These are phyloP conservation scores for Astropecten irregularis DNA, from an alignment of 53 echinoderm and acorn worm species.

Conservation along the genomic window DNA sequence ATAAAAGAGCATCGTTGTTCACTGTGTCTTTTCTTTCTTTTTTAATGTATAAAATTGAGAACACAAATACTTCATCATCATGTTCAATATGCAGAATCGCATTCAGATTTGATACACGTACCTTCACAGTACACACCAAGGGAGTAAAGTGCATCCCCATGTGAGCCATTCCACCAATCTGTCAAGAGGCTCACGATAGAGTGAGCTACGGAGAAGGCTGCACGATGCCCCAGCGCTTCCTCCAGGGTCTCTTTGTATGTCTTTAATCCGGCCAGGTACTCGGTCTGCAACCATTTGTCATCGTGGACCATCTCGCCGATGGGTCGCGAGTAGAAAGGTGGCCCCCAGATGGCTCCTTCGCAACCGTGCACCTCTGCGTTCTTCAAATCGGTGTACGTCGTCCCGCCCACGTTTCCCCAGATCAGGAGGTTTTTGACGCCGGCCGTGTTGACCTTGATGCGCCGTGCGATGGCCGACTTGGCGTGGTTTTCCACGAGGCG, in stretches of 20 bases:
- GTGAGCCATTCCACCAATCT: constrained; percentile 87
- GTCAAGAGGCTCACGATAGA: constrained; percentile 74
- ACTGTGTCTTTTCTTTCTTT: too few relatives aligned
- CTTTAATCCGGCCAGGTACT: constrained; percentile 74
- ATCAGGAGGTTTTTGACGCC: constrained; percentile 80
- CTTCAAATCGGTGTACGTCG: constrained; percentile 71
- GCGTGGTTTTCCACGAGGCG: constrained; percentile 87
- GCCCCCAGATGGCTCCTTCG: constrained; percentile 98
- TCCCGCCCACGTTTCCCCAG: constrained; percentile 93
- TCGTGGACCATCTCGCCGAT: constrained; percentile 93
- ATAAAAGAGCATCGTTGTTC: too few relatives aligned
- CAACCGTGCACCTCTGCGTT: constrained; percentile 81
- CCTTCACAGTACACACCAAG: constrained; percentile 93
- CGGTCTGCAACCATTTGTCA: constrained; percentile 94
- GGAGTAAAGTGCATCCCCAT: constrained; percentile 72
- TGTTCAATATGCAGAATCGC: too few relatives aligned
- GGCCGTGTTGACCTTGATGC: constrained; percentile 86
- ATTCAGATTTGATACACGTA: too few relatives aligned
- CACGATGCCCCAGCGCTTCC: constrained; percentile 65
- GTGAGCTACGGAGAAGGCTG: constrained; percentile 82
- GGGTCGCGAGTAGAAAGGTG: constrained; percentile 86
- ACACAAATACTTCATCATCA: too few relatives aligned
- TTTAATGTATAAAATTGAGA: too few relatives aligned
- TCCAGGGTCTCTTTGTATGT: constrained; percentile 64
- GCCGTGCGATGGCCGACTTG: constrained; percentile 84